Conservation (phyloP, 2,797 vertebrate species). For the Phoeniculus purpureus region DNA sequence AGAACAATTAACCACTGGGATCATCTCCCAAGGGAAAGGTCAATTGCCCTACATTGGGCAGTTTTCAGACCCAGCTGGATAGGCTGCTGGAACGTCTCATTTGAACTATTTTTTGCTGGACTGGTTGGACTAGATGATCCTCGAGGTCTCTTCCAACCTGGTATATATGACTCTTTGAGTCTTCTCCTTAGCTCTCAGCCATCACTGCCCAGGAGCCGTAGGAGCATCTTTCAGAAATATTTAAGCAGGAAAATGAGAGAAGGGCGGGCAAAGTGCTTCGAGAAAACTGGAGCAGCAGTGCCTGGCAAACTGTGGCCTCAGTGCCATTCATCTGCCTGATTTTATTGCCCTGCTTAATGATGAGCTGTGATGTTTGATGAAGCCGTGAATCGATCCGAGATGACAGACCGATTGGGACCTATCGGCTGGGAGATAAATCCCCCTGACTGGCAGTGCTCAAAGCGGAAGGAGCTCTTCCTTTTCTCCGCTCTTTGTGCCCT, state of each 20-base stretch:
- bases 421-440: background rate
- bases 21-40: too few species aligned
- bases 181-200: background rate
- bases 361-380: conserved; percentile 22
- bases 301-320: background rate
- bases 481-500: background rate
- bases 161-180: too few species aligned
- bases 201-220: background rate
- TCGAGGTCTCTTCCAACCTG: too few species aligned
- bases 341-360: background rate
- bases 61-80: too few species aligned
- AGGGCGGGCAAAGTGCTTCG: background rate
- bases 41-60: too few species aligned
- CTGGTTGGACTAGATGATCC: too few species aligned
- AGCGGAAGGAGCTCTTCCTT: background rate
- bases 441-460: background rate
- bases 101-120: too few species aligned
- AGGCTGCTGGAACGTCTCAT: too few species aligned
- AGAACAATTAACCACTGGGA: too few species aligned
- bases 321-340: background rate
- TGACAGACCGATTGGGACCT: background rate
- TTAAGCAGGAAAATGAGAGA: background rate
- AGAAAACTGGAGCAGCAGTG: background rate
- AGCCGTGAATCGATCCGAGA: background rate
- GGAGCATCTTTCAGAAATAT: background rate